A percentile compares a stretch with the other conserved stretches of the same genome.
Evolutionary conservation across 1,140 invertebrate species (phyloP).

Genomic region (Cydia amplana): DNA sequence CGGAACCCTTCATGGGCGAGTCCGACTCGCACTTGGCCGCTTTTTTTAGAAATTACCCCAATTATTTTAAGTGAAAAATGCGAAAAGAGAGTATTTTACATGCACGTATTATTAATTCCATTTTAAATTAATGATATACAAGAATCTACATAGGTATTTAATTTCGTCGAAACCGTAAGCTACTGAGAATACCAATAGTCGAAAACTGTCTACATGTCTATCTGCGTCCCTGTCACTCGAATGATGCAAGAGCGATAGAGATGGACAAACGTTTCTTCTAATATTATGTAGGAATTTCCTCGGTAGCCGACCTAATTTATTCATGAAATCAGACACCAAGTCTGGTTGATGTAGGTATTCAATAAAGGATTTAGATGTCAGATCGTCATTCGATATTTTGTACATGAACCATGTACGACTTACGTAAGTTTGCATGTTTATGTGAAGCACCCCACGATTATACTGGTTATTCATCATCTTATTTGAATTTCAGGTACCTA

Average conservation of each 20-base stretch:
- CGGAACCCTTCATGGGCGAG: no score
- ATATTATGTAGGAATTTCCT: neutral
- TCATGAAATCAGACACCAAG: constrained; percentile 19
- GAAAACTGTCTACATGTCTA: no score
- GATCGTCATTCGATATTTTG: neutral
- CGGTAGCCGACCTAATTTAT: neutral
- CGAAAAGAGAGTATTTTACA: no score
- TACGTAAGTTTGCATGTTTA: neutral
- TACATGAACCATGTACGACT: neutral
- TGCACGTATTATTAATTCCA: neutral
- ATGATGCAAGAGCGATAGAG: no score
- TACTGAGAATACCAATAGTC: no score
- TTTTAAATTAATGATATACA: neutral
- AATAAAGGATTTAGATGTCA: constrained; percentile 9
- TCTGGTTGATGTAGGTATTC: constrained; percentile 4
- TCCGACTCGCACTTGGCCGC: no score
- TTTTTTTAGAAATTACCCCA: no score
- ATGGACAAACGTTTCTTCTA: neutral
- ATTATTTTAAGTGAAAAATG: no score
- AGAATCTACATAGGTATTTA: neutral
- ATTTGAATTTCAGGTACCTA: no score
- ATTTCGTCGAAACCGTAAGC: neutral
- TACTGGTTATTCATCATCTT: no score
- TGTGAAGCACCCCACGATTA: neutral
- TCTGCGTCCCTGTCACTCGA: no score